Percentiles rank a stretch among this genome's conserved stretches.
Conservation (phyloP, 2,888 invertebrate species). For the Melinopterus prodromus region DNA sequence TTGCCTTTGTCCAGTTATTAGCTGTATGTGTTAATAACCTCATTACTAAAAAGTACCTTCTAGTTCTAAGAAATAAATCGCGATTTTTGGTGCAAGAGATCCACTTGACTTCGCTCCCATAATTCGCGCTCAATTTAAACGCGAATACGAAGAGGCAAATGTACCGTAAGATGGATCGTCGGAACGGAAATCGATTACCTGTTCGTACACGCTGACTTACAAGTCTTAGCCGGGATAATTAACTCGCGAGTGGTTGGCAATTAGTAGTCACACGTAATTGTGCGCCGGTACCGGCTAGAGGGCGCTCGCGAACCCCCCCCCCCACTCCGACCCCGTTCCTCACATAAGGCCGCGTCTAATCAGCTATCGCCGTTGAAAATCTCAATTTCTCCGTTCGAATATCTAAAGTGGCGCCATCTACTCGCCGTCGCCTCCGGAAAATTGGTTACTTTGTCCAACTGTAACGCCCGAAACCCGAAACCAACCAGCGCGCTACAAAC, state of each 20-base stretch:
- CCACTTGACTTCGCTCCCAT: not conserved
- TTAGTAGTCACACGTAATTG: conserved; percentile 4
- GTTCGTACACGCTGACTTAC: conserved; percentile 4
- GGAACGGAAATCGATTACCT: not conserved
- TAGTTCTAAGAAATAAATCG: not conserved
- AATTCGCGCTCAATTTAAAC: not conserved
- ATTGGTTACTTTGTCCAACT: not conserved
- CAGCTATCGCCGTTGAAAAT: not conserved
- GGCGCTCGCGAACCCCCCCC: not conserved
- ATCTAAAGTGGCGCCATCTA: not conserved
- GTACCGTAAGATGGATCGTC: not conserved
- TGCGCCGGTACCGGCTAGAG: not conserved
- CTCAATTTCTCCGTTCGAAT: not conserved
- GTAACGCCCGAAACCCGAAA: not conserved
- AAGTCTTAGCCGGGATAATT: not conserved
- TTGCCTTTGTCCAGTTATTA: too few relatives aligned
- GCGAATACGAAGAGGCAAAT: not conserved
- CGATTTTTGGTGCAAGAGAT: not conserved
- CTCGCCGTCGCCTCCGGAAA: not conserved
- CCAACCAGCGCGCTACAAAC: not conserved
- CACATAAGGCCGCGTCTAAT: not conserved
- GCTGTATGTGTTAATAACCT: too few relatives aligned
- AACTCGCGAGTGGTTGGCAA: not conserved
- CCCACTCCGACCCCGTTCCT: not conserved
- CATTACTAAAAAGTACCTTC: too few relatives aligned